Percentiles rank a stretch among this genome's conserved stretches.
phyloP scores from a whole-genome alignment of 2,888 invertebrate genomes.

The Phorcus lineatus region DNA sequence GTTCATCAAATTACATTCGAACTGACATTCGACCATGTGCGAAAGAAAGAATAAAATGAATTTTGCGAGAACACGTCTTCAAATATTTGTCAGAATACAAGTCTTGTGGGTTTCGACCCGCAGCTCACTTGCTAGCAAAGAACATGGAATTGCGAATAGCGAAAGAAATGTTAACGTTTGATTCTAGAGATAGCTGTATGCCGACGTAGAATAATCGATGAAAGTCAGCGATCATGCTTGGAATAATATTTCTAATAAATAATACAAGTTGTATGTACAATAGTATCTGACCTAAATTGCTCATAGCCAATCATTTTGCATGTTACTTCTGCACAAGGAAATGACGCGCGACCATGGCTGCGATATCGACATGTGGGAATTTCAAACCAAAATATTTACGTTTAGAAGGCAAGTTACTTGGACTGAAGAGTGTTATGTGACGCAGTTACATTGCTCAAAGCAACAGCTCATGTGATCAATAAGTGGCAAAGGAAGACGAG shows the following conservation, averaged over 20 bases:
- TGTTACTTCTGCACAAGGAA: slow-evolving; percentile 14
- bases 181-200: too few species aligned
- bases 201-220: too few species aligned
- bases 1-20: too few species aligned
- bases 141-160: too few species aligned
- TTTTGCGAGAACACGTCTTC: too few species aligned
- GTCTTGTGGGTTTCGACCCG: too few species aligned
- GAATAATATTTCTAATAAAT: not conserved
- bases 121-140: too few species aligned
- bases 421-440: not conserved
- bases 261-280: not conserved
- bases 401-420: not conserved
- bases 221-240: too few species aligned
- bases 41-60: too few species aligned
- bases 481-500: slow-evolving; percentile 9
- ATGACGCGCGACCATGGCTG: slow-evolving; percentile 15
- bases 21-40: too few species aligned
- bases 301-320: not conserved
- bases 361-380: slow-evolving; percentile 15
- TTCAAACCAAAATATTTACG: slow-evolving; percentile 15
- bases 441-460: slow-evolving; percentile 7
- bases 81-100: too few species aligned
- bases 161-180: too few species aligned
- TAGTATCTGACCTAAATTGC: not conserved
- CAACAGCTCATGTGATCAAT: slow-evolving; percentile 13